These are phyloP conservation scores for Typhlichthys subterraneus DNA, from an alignment of 2,797 vertebrate genomes.

Conservation along the genomic window DNA sequence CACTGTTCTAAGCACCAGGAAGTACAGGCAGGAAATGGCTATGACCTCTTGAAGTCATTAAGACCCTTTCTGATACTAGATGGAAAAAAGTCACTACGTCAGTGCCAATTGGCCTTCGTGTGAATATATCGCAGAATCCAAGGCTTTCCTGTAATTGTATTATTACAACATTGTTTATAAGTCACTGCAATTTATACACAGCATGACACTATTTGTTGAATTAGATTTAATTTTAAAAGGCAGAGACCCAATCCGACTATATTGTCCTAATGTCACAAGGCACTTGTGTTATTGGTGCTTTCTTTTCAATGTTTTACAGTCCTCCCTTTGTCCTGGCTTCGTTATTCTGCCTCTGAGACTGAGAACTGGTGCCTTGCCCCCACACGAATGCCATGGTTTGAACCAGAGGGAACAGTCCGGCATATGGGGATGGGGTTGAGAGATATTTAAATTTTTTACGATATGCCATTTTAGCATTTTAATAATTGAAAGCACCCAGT, in stretches of 20 bases:
- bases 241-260: neutral
- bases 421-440: neutral
- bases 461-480: constrained; percentile 73
- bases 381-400: neutral
- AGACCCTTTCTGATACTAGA: constrained; percentile 58
- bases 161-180: constrained; percentile 10
- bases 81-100: constrained; percentile 41
- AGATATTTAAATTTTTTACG: constrained; percentile 70
- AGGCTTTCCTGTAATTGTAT: constrained; percentile 25
- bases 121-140: constrained; percentile 33
- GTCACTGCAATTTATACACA: neutral
- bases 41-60: constrained; percentile 68
- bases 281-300: neutral
- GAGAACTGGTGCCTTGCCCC: neutral
- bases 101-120: constrained; percentile 32
- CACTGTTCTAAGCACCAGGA: constrained; percentile 53
- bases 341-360: constrained; percentile 2
- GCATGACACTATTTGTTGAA: constrained; percentile 13
- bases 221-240: constrained; percentile 37
- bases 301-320: neutral
- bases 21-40: constrained; percentile 66
- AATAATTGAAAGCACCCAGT: constrained; percentile 73
- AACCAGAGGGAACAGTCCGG: neutral
- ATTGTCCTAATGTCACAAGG: neutral
- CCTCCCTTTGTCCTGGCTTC: neutral